phyloP scores from a whole-genome alignment of 2,797 vertebrate species.

The Helicolenus hilgendorfi region DNA sequence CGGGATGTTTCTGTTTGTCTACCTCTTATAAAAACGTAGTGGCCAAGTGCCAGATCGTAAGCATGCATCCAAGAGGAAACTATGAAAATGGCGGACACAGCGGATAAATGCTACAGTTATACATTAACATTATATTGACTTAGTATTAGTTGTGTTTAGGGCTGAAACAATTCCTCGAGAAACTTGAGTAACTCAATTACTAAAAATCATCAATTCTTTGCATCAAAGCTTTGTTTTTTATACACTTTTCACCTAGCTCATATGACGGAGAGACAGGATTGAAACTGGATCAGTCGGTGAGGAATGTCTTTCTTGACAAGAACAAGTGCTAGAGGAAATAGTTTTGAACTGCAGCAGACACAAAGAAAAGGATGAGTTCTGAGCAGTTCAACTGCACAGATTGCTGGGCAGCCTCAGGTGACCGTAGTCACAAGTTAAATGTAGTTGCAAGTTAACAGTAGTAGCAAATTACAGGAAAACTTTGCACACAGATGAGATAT shows the following conservation, averaged over 20 bases:
- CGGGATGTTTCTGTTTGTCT: rapidly evolving
- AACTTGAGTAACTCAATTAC: too few relatives aligned
- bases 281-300: slow-evolving; percentile 10
- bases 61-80: too few relatives aligned
- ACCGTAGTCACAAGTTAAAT: slow-evolving; percentile 5
- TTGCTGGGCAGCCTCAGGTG: background rate
- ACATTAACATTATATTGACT: too few relatives aligned
- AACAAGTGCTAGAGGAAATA: slow-evolving; percentile 19
- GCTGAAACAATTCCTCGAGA: too few relatives aligned
- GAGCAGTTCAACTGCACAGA: slow-evolving; percentile 5
- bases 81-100: too few relatives aligned
- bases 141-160: too few relatives aligned
- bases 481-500: background rate
- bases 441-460: slow-evolving; percentile 6
- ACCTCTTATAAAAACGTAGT: background rate
- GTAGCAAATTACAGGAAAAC: background rate
- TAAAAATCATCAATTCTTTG: too few relatives aligned
- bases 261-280: background rate
- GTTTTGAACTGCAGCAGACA: slow-evolving; percentile 22
- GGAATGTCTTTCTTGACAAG: slow-evolving; percentile 17
- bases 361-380: slow-evolving; percentile 6
- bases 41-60: background rate
- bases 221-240: background rate
- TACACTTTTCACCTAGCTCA: background rate
- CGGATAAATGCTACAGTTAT: too few relatives aligned